Conservation (phyloP, 2,113 vertebrate genomes). For the Urocynchramus pylzowi region DNA sequence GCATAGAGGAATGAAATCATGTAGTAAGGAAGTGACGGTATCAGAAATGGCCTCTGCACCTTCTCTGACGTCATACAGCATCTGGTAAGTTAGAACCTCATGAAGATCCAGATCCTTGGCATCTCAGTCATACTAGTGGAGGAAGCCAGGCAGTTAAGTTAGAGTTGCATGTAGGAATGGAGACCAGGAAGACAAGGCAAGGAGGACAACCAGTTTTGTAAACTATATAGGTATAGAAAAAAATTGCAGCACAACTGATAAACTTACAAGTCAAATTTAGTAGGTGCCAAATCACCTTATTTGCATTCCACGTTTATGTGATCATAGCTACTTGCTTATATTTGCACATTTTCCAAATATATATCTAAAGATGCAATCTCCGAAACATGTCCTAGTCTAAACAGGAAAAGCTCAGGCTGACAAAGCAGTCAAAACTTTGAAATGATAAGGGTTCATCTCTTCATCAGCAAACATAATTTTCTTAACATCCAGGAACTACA, state of each 20-base stretch:
- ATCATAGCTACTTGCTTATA: not conserved
- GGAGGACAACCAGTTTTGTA: not conserved
- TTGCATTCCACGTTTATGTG: not conserved
- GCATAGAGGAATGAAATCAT: not conserved
- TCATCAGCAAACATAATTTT: not conserved
- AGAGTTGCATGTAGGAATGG: not conserved
- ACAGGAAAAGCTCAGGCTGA: not conserved
- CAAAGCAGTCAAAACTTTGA: not conserved
- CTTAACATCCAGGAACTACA: not conserved
- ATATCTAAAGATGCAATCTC: not conserved
- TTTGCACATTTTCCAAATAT: not conserved
- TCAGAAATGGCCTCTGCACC: not conserved
- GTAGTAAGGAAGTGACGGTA: not conserved
- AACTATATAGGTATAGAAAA: not conserved
- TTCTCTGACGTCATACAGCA: not conserved
- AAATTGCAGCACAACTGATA: not conserved
- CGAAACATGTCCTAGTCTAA: not conserved
- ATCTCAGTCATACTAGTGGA: not conserved
- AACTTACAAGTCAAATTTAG: not conserved
- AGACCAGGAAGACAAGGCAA: not conserved
- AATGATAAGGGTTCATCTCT: not conserved
- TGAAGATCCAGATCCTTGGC: not conserved
- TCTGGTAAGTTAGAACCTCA: not conserved
- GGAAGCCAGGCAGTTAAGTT: not conserved
- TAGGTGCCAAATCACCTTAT: not conserved